Base-by-base conservation (phyloP, 2,888 invertebrate species). In the Salticus scenicus region DNA sequence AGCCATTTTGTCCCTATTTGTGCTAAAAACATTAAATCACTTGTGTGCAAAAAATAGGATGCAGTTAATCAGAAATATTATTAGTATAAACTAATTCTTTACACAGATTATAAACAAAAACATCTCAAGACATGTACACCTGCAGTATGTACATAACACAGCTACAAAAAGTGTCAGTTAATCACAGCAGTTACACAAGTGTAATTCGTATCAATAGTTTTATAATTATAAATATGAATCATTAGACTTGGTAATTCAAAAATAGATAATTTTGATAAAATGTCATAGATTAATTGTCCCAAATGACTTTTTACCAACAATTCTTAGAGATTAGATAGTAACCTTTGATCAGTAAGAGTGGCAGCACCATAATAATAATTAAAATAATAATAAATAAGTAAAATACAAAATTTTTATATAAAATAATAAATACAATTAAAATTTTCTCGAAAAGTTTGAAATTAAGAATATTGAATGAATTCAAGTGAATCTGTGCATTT, bases 71-170 rank as follows among this genome's bases (percentile, higher is more conserved):
- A 72, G 51, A 47, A 77, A 51, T 63, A n/a, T 41, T 41, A 71
- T 83, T 71, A 84, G 71, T 76, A 51, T 27, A 72, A 77, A 73
- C 77, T 84, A 84, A 66, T 69, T 73, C 24, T 73, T 74, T 81
- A 69, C 42, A 73, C 51, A 75, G 33, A 84, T 67, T 63, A 28
- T 37, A 73, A 67, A 77, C 57, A 84, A 72, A 72, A 74, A 82
- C 37, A 76, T 51, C 64, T 51, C 17, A 31, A 76, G 83, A 83
- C 83, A 57, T 83, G 77, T 83, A 83, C 83, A 84, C 63, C 83
- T 73, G 77, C 67, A 66, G 42, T 64, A 83, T 77, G 73, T 83
- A 83, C 83, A 83, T 84, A 84, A 84, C 83, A 84, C 83, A 84
- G 83, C 76, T 84, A 69, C 63, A 82, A 76, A n/a, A 71, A 37